Evolutionary conservation across 2,113 vertebrate species (phyloP).

Genomic region (Mesocricetus auratus): DNA sequence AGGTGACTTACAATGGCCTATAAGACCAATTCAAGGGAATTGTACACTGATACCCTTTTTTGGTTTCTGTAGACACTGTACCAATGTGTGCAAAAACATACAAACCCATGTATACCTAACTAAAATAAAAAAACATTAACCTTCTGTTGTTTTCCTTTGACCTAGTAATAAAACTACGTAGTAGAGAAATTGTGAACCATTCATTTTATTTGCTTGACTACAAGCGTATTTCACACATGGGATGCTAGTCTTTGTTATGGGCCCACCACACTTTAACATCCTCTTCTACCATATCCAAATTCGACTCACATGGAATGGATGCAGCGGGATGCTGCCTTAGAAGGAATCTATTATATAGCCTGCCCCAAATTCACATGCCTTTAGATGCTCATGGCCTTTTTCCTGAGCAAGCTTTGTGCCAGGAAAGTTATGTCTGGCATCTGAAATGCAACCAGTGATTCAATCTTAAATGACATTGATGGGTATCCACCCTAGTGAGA

Average conservation of each 20-base stretch:
- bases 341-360: neutral
- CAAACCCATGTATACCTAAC: neutral
- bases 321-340: neutral
- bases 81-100: neutral
- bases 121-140: neutral
- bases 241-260: neutral
- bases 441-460: neutral
- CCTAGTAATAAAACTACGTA: neutral
- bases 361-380: neutral
- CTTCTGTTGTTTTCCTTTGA: neutral
- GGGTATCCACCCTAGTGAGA: neutral
- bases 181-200: neutral
- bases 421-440: neutral
- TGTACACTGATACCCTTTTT: neutral
- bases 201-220: neutral
- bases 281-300: neutral
- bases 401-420: neutral
- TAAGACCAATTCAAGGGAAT: neutral
- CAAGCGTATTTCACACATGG: neutral
- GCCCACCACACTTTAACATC: neutral
- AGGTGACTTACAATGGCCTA: neutral
- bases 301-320: neutral
- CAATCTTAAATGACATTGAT: too few species aligned
- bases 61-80: neutral
- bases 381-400: neutral